Base-by-base conservation (phyloP, 2,113 vertebrate genomes). In the Myrmecobius fasciatus region DNA sequence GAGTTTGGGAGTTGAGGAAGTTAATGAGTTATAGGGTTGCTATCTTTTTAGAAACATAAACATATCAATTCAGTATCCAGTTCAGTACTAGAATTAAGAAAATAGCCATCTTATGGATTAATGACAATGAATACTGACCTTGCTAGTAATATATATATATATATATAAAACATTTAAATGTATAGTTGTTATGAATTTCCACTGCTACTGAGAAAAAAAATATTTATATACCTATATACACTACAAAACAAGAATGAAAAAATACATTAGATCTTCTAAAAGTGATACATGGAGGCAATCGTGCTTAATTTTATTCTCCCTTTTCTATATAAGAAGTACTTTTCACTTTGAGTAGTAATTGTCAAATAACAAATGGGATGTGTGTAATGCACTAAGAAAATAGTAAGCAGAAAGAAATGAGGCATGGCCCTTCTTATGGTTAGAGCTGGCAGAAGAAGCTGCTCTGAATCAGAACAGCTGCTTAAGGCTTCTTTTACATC, bases 171-270 rank as follows among this genome's bases (percentile, higher is more conserved):
- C 25, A n/a, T 91, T 95, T 94, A 47, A 83, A 92, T 92, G 54
- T 94, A 0, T 12, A 25, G n/a, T 93, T 25, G 49, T 9, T 89
- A 25, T 46, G 36, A 22, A 31, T n/a, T 51, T 53, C 28, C 31
- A 91, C 83, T 51, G 52, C 28, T 31, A 89, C 83, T 51, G 52
- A 94, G 53, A 90, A 24, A 67, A 96, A 51, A 31, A 48, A 48
- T 48, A 51, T 51, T 51, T 51, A 89, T 51, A 75, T 49, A 43
- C 43, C n/a, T 43, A 24, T 43, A 83, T 83, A 43, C 17, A 43
- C 36, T 20, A 67, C 5, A 91, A 91, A 91, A 92, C 88, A 4
- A 89, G 48, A 7, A 67, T 56, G 36, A 0, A 89, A 88, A 2
- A 92, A 47, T 89, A 83, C 2, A 91, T 48, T 60, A 91, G 17